Percentiles rank a stretch among this genome's conserved stretches.
Evolutionary conservation across 2,113 vertebrate genomes (phyloP).

Genomic region (Lophochroa leadbeateri): DNA sequence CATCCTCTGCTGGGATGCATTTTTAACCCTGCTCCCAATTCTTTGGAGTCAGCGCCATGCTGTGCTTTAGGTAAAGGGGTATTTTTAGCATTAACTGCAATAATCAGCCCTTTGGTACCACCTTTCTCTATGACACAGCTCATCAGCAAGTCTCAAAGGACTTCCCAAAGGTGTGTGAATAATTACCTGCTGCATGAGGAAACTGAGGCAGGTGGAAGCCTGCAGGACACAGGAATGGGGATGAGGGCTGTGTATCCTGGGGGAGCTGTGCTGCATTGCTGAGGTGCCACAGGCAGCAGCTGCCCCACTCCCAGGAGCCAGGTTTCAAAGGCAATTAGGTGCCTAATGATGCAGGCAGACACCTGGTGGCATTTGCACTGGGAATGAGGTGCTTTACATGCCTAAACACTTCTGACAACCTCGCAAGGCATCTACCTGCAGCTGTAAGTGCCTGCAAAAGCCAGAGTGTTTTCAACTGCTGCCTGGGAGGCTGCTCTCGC

Average conservation of each 20-base stretch:
- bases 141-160: neutral
- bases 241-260: fast-evolving
- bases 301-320: neutral
- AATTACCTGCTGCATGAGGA: neutral
- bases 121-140: fast-evolving
- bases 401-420: conserved; percentile 1
- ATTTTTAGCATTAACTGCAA: neutral
- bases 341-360: conserved; percentile 52
- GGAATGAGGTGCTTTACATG: conserved; percentile 50
- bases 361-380: conserved; percentile 50
- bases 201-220: neutral
- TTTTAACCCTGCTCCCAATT: neutral
- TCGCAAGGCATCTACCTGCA: neutral
- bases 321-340: conserved; percentile 37
- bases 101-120: neutral
- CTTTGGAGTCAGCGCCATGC: neutral
- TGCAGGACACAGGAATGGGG: fast-evolving
- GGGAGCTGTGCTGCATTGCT: fast-evolving
- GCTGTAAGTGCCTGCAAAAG: neutral
- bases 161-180: neutral
- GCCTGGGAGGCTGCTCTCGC: neutral
- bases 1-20: neutral
- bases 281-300: neutral
- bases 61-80: fast-evolving
- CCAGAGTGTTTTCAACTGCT: neutral